Percentiles rank a stretch among this genome's conserved stretches.
These are phyloP conservation scores for Caenorhabditis wallacei DNA, from an alignment of 2,888 invertebrate species.

Conservation along the genomic window DNA sequence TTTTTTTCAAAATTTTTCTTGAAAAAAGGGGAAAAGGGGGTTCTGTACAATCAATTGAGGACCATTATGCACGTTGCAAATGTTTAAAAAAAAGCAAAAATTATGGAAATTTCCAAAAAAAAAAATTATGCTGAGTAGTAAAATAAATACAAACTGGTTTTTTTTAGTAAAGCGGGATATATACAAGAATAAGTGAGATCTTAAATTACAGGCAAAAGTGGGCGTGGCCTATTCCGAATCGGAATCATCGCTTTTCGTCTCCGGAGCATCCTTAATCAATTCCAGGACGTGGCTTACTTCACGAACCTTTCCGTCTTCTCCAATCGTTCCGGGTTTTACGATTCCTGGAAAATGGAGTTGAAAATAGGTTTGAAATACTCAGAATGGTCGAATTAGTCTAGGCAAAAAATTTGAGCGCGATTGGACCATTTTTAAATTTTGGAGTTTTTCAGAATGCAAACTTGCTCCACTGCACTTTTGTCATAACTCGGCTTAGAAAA, in stretches of 20 bases:
- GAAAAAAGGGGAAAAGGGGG: background rate
- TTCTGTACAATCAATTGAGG: background rate
- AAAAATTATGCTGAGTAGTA: background rate
- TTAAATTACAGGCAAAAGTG: background rate
- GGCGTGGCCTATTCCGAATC: constrained; percentile 30
- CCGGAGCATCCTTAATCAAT: constrained; percentile 84
- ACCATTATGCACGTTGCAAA: no score
- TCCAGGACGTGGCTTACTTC: constrained; percentile 93
- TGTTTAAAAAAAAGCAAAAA: background rate
- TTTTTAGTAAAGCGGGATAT: no score
- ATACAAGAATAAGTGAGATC: background rate
- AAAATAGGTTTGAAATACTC: background rate
- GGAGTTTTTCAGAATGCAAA: no score
- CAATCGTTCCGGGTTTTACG: constrained; percentile 86
- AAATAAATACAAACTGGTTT: no score
- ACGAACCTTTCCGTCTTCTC: constrained; percentile 92
- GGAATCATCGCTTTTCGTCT: constrained; percentile 17
- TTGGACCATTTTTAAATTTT: constrained; percentile 3
- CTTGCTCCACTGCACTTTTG: no score
- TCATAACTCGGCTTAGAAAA: no score
- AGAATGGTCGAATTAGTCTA: background rate
- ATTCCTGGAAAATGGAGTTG: constrained; percentile 52
- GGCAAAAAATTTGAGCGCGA: background rate
- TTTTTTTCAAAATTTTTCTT: no score
- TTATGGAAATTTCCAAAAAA: background rate